A percentile compares a stretch with the other conserved stretches of the same genome.
phyloP scores from a whole-genome alignment of 2,797 vertebrate species.

The Coregonus ussuriensis region DNA sequence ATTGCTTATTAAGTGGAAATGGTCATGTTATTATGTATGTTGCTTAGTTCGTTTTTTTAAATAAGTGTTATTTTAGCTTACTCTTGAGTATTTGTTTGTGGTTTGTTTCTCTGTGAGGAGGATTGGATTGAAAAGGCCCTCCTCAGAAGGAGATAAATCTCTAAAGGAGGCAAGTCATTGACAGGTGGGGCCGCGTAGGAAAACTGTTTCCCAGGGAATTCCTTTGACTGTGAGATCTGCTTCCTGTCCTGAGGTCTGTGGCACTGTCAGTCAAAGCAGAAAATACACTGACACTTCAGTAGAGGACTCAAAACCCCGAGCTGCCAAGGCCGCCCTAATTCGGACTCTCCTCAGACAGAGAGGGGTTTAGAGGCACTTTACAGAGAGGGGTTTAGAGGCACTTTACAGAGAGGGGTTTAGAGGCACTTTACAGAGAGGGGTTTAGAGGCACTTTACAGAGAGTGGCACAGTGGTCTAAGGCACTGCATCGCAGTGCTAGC shows the following conservation, averaged over 20 bases:
- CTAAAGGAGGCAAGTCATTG: slow-evolving; percentile 15
- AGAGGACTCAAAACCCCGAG: slow-evolving; percentile 17
- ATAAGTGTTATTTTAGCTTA: neutral
- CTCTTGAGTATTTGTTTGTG: neutral
- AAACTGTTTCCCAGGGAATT: slow-evolving; percentile 28
- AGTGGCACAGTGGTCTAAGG: no score
- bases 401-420: no score
- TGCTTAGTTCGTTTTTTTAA: slow-evolving; percentile 21
- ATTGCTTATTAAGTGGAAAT: slow-evolving; percentile 58
- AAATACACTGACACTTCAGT: slow-evolving; percentile 30
- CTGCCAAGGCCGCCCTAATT: slow-evolving; percentile 27
- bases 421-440: no score
- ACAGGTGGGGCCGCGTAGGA: slow-evolving; percentile 8
- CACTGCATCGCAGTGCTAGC: no score
- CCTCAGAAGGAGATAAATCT: slow-evolving; percentile 20
- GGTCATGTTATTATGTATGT: slow-evolving; percentile 41
- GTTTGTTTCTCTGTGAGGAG: neutral
- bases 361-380: slow-evolving; percentile 7
- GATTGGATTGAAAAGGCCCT: neutral
- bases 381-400: neutral
- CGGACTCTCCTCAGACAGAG: slow-evolving; percentile 27
- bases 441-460: neutral
- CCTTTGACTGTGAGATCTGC: slow-evolving; percentile 31
- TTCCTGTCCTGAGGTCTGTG: slow-evolving; percentile 19
- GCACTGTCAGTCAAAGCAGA: slow-evolving; percentile 42